These are phyloP conservation scores for Atractosteus spatula DNA, from an alignment of 2,113 vertebrate species.

Conservation along the genomic window DNA sequence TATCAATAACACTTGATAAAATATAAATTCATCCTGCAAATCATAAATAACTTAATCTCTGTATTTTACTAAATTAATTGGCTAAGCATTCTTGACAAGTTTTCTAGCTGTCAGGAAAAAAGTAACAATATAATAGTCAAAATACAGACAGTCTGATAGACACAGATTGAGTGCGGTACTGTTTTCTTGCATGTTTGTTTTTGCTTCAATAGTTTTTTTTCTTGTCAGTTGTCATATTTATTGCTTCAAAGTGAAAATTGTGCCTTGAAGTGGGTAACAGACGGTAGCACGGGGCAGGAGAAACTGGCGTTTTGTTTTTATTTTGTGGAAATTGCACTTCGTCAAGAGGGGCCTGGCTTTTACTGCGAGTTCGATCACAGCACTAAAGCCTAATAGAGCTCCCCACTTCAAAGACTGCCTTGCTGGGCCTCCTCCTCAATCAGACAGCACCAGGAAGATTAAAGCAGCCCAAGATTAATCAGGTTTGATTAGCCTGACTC, in stretches of 20 bases:
- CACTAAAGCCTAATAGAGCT: constrained; percentile 44
- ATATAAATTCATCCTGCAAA: no score
- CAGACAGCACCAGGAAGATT: constrained; percentile 34
- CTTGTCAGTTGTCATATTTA: constrained; percentile 33
- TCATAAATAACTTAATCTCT: no score
- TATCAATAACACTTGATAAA: no score
- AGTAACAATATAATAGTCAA: no score
- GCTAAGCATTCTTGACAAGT: no score
- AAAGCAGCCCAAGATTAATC: constrained; percentile 46
- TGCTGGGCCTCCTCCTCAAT: constrained; percentile 24
- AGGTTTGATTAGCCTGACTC: constrained; percentile 44
- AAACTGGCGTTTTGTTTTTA: constrained; percentile 16
- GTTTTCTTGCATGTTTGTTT: constrained; percentile 6
- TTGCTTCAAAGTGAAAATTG: constrained; percentile 36
- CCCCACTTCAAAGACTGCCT: constrained; percentile 39
- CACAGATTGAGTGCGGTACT: no score
- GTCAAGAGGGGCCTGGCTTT: constrained; percentile 8
- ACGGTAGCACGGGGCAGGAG: constrained; percentile 1
- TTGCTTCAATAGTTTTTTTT: background rate
- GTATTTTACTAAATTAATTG: no score
- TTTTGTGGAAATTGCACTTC: constrained; percentile 26
- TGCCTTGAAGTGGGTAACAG: constrained; percentile 30
- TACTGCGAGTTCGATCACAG: constrained; percentile 21
- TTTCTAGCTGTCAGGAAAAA: no score
- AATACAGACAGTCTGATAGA: no score